Evolutionary conservation across 1,140 invertebrate genomes (phyloP).

Genomic region (Aphidius gifuensis): DNA sequence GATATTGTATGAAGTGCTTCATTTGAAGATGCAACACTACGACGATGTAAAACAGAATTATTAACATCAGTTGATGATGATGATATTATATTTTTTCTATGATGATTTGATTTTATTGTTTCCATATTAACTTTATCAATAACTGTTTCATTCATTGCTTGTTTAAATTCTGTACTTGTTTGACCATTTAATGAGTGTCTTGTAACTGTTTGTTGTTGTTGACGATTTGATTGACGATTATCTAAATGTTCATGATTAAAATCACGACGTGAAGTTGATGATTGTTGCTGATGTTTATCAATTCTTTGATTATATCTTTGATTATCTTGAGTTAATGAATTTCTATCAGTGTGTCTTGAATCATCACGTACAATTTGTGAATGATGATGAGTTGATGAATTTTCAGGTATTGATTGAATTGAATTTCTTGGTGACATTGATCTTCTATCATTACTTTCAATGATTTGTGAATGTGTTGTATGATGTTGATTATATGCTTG

Average conservation of each 20-base stretch:
- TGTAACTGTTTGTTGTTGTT: conserved; percentile 33
- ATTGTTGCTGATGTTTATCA: conserved; percentile 23
- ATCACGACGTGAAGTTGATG: conserved; percentile 34
- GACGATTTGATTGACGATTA: conserved; percentile 28
- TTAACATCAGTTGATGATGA: conserved; percentile 66
- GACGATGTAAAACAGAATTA: conserved; percentile 75
- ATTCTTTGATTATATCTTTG: conserved; percentile 20
- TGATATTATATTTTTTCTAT: conserved; percentile 70
- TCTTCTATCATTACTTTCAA: not conserved
- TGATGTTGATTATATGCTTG: conserved; percentile 18
- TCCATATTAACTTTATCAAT: conserved; percentile 27
- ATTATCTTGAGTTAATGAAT: conserved; percentile 15
- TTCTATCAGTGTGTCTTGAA: conserved; percentile 20
- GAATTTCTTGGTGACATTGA: conserved; percentile 11
- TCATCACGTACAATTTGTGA: conserved; percentile 25
- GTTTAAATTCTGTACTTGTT: conserved; percentile 34
- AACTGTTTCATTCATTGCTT: conserved; percentile 26
- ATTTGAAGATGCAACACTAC: conserved; percentile 59
- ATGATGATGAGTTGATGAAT: conserved; percentile 22
- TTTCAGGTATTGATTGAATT: conserved; percentile 10
- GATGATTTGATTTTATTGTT: conserved; percentile 53
- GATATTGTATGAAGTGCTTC: conserved; percentile 67
- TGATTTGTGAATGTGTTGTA: conserved; percentile 1
- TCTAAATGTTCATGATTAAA: conserved; percentile 42
- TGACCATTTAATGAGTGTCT: conserved; percentile 32